These are phyloP conservation scores for Cyrtorhinus lividipennis DNA, from an alignment of 1,140 invertebrate genomes.

Conservation along the genomic window DNA sequence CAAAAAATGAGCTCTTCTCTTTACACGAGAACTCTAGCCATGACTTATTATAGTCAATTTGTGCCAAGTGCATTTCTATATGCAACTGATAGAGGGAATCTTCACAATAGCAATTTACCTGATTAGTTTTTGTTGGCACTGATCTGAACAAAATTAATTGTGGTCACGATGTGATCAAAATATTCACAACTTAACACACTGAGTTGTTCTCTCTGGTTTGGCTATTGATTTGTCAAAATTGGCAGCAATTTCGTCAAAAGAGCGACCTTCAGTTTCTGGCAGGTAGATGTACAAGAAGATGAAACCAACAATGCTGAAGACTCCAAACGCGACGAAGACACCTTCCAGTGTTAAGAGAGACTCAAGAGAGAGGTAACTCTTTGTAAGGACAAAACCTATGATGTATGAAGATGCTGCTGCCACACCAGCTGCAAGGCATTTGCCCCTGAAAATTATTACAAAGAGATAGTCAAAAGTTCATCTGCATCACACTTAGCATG, in stretches of 20 bases:
- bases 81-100: too few relatives aligned
- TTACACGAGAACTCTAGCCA: too few relatives aligned
- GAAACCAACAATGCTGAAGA: conserved; percentile 20
- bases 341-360: conserved; percentile 18
- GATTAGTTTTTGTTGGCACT: too few relatives aligned
- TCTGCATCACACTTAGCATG: too few relatives aligned
- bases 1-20: too few relatives aligned
- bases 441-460: too few relatives aligned
- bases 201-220: neutral
- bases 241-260: conserved; percentile 26
- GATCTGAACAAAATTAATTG: too few relatives aligned
- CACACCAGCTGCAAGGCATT: conserved; percentile 23
- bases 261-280: conserved; percentile 27
- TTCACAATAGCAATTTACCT: too few relatives aligned
- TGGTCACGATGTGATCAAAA: too few relatives aligned
- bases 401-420: conserved; percentile 25
- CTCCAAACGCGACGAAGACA: conserved; percentile 23
- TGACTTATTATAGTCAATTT: too few relatives aligned
- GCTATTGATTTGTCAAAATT: neutral
- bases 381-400: conserved; percentile 24
- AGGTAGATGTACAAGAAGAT: conserved; percentile 23
- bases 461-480: conserved; percentile 10
- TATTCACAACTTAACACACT: too few relatives aligned
- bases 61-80: too few relatives aligned
- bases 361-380: conserved; percentile 23